Evolutionary conservation across 2,888 invertebrate species (phyloP), one percentile per base, ranked within the genome.

Genomic region (Leptogaster cylindrica): DNA sequence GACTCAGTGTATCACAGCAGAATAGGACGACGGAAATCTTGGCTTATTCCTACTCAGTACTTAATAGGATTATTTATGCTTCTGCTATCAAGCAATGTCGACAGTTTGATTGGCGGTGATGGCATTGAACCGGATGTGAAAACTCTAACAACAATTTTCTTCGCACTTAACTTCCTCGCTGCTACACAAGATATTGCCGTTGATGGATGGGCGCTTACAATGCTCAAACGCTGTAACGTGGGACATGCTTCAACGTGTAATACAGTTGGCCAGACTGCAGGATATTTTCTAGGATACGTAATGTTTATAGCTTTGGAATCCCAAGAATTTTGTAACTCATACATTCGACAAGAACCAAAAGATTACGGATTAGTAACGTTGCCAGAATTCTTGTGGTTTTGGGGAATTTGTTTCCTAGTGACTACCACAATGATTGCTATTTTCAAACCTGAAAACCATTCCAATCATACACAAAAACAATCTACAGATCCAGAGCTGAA

Each of bases 181-280:
- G 98, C 99, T 2, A 99, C 99, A 1, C 99, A 99, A 83, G 99
- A 99, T 80, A 97, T 99, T 76, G 98, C 97, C 12, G 98, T 99
- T 0, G 99, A 99, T 83, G 99, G 99, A 18, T 99, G 99, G 99
- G 99, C 99, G 0, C 83, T 99, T 8, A 99, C 98, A 0, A 99
- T 99, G 96, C 83, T 99, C 1, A 93, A 95, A 76, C 91, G 94
- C 88, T 94, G 89, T 74, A 99, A 99, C 83, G 96, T 99, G 3
- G 96, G 95, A 2, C 96, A 98, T 83, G 98, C 99, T 0, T 98
- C 98, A 1, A 99, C 98, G 0, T 99, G 99, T 78, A 99, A 99
- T 78, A 93, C 94, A 74, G 95, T 99, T 0, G 99, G 99, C 2
- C 99, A 99, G 83, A 98, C 97, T 0, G 93, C 96, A 33, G 98